A percentile compares a stretch with the other conserved stretches of the same genome.
These are phyloP conservation scores for Parnassius smintheus DNA, from an alignment of 2,888 invertebrate species.

Conservation along the genomic window DNA sequence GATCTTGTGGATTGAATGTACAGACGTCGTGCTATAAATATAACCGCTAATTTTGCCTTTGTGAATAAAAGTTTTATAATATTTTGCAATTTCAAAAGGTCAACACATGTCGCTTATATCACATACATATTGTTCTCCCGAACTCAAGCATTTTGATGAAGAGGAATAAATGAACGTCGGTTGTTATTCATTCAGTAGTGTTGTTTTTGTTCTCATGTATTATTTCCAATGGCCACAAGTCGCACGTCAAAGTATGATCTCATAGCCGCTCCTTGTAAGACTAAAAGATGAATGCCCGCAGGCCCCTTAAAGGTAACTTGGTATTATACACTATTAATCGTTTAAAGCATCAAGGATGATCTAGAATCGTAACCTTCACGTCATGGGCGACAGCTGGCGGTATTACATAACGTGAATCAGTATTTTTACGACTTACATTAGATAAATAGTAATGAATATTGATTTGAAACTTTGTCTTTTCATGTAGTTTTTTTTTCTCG, in stretches of 20 bases:
- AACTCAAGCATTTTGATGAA: neutral
- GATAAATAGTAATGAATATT: too few relatives aligned
- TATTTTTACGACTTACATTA: neutral
- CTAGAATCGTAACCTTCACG: slow-evolving; percentile 11
- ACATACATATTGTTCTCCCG: neutral
- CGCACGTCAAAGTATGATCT: slow-evolving; percentile 29
- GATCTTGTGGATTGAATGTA: neutral
- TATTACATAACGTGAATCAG: slow-evolving; percentile 2
- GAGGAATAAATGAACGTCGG: neutral
- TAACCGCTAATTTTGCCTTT: neutral
- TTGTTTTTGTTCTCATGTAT: slow-evolving; percentile 7
- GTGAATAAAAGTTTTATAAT: neutral
- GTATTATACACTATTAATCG: slow-evolving; percentile 17
- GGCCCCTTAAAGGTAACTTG: slow-evolving; percentile 26
- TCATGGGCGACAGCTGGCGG: slow-evolving; percentile 11
- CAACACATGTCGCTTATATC: neutral
- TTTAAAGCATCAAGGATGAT: slow-evolving; percentile 24
- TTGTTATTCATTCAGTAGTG: neutral
- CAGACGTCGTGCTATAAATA: neutral
- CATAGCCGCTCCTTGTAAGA: slow-evolving; percentile 31
- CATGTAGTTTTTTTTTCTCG: too few relatives aligned
- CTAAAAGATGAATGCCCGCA: slow-evolving; percentile 17
- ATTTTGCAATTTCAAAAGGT: neutral
- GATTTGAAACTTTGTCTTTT: too few relatives aligned
- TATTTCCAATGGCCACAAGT: slow-evolving; percentile 22